Evolutionary conservation across 2,888 invertebrate genomes (phyloP), one percentile per base, ranked within the genome.

Genomic region (Pristionchus japonicus): DNA sequence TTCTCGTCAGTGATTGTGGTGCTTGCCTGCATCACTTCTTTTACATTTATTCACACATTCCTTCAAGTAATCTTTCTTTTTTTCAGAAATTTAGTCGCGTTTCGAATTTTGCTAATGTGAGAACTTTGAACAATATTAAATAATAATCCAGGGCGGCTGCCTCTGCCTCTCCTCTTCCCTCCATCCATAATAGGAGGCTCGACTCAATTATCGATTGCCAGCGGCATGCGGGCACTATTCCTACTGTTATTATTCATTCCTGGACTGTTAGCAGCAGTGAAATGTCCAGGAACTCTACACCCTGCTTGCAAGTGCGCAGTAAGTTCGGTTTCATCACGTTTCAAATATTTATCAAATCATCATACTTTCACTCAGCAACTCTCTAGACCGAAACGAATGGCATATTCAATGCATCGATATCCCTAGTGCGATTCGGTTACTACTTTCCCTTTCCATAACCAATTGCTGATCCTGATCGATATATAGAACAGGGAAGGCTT

Each of bases 101-200:
- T 15, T 57, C 9, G 3, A 7, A 20, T 57, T 57, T 57, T 27
- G 1, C 61, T 23, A 4, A n/a, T 61, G 61, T 23, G n/a, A n/a
- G n/a, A n/a, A n/a, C n/a, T n/a, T 57, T 57, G n/a, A 23, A 64
- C n/a, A n/a, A n/a, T n/a, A n/a, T 64, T 64, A 64, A n/a, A 2
- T 15, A 37, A 70, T 70, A 47, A 74, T 43, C n/a, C 40, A 83
- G 52, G 82, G 82, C 82, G 82, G 82, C 82, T 83, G 82, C 82
- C 82, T 49, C 27, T 31, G 49, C n/a, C 34, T 83, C 20, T 70
- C 37, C 34, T n/a, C 31, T 31, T 52, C 52, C 52, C 31, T 37
- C 52, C 13, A 31, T 2, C 15, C 49, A 83, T 20, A 34, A 83
- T 52, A 83, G 52, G 82, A 83, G 82, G 52, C 17, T 7, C 70